Percentiles rank a stretch among this genome's conserved stretches.
Evolutionary conservation across 2,797 vertebrate genomes (phyloP).

Genomic region (Parauchenoglanis ngamensis): DNA sequence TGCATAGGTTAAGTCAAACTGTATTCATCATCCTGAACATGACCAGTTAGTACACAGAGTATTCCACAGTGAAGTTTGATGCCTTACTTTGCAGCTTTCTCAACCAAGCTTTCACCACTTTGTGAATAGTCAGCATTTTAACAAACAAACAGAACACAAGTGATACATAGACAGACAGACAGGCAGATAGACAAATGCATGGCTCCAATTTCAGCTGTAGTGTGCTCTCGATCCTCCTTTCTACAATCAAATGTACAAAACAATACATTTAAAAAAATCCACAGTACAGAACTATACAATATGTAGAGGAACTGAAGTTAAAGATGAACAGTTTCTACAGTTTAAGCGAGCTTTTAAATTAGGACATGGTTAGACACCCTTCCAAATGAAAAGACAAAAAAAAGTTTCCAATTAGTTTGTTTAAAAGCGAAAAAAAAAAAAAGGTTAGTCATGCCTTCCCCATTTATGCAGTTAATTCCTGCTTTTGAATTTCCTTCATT

Average conservation of each 20-base stretch:
- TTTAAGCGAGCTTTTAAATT: not conserved
- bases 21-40: slow-evolving; percentile 70
- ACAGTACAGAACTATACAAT: slow-evolving; percentile 17
- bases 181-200: slow-evolving; percentile 19
- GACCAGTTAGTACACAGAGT: slow-evolving; percentile 60
- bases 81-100: slow-evolving; percentile 25
- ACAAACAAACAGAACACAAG: not conserved
- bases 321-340: not conserved
- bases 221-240: slow-evolving; percentile 39
- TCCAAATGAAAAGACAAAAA: not conserved
- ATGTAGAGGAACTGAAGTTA: not conserved
- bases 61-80: not conserved
- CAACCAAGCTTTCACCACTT: not conserved
- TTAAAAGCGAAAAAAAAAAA: not conserved
- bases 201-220: slow-evolving; percentile 38
- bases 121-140: slow-evolving; percentile 5
- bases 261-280: not conserved
- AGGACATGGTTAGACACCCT: not conserved
- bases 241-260: slow-evolving; percentile 9
- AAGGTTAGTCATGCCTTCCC: not conserved
- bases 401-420: not conserved
- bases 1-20: slow-evolving; percentile 80
- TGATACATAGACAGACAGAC: slow-evolving; percentile 16
- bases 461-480: not conserved
- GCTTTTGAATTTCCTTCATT: not conserved